Conservation (phyloP, 1,140 invertebrate genomes). For the Helicoverpa zea region DNA sequence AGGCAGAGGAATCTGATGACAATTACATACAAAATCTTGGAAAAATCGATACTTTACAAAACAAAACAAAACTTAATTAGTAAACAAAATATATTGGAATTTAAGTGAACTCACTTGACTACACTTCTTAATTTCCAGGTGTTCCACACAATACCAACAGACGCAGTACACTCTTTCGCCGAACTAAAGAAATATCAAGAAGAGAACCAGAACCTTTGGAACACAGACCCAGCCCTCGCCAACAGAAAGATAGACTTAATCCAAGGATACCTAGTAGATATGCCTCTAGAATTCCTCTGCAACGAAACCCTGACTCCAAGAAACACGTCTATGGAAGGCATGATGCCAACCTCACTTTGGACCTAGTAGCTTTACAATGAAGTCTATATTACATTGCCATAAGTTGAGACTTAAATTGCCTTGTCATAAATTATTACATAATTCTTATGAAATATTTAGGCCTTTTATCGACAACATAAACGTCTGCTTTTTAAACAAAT, state of each 20-base stretch:
- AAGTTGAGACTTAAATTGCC: not conserved
- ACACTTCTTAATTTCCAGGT: constrained; percentile 86
- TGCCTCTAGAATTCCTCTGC: constrained; percentile 95
- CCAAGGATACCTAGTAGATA: constrained; percentile 94
- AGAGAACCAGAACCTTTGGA: constrained; percentile 88
- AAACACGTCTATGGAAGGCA: constrained; percentile 93
- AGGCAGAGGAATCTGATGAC: too few relatives aligned
- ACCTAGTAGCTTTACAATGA: constrained; percentile 84
- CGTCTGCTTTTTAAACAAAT: too few relatives aligned
- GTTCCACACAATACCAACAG: constrained; percentile 92
- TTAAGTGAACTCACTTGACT: too few relatives aligned
- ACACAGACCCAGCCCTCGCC: constrained; percentile 90
- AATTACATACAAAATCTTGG: too few relatives aligned
- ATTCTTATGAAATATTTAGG: too few relatives aligned
- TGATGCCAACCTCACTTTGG: constrained; percentile 93
- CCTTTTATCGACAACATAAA: too few relatives aligned
- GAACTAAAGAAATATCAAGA: constrained; percentile 92
- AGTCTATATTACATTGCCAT: not conserved
- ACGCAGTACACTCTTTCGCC: constrained; percentile 92
- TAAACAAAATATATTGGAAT: too few relatives aligned
- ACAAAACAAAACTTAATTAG: too few relatives aligned
- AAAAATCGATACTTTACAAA: too few relatives aligned
- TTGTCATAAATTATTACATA: too few relatives aligned
- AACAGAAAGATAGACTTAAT: constrained; percentile 91
- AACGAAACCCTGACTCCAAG: constrained; percentile 94